These are phyloP conservation scores for Apotomis capreana DNA, from an alignment of 2,888 invertebrate species.

Conservation along the genomic window DNA sequence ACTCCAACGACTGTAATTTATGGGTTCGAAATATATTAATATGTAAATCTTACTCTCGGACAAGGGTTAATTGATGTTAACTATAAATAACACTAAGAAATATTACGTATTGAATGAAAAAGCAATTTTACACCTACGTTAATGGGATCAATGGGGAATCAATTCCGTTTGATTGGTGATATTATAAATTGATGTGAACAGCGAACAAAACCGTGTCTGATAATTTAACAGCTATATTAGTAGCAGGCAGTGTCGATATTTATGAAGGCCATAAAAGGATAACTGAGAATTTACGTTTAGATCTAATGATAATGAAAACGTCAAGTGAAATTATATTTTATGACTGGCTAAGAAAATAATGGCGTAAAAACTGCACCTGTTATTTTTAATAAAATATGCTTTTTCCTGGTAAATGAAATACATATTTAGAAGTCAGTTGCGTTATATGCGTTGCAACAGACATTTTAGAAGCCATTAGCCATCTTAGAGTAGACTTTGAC, in stretches of 20 bases:
- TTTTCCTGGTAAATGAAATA: too few species aligned
- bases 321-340: background rate
- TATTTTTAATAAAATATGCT: too few species aligned
- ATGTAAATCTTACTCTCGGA: constrained; percentile 64
- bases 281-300: background rate
- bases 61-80: constrained; percentile 74
- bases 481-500: too few species aligned
- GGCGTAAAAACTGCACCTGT: too few species aligned
- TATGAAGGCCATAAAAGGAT: constrained; percentile 47
- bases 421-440: too few species aligned
- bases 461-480: too few species aligned
- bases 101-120: constrained; percentile 54
- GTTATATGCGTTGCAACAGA: too few species aligned
- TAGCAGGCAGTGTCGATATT: constrained; percentile 44
- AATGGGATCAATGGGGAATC: constrained; percentile 59
- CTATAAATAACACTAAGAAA: constrained; percentile 66
- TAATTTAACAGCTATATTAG: constrained; percentile 59
- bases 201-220: constrained; percentile 58
- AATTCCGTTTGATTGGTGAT: constrained; percentile 61
- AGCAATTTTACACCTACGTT: constrained; percentile 64
- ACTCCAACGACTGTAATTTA: constrained; percentile 64
- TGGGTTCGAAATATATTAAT: constrained; percentile 67
- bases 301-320: background rate
- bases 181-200: constrained; percentile 59
- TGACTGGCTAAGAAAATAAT: too few species aligned